A percentile compares a stretch with the other conserved stretches of the same genome.
phyloP scores from a whole-genome alignment of 2,113 vertebrate species.

The Lates calcarifer region DNA sequence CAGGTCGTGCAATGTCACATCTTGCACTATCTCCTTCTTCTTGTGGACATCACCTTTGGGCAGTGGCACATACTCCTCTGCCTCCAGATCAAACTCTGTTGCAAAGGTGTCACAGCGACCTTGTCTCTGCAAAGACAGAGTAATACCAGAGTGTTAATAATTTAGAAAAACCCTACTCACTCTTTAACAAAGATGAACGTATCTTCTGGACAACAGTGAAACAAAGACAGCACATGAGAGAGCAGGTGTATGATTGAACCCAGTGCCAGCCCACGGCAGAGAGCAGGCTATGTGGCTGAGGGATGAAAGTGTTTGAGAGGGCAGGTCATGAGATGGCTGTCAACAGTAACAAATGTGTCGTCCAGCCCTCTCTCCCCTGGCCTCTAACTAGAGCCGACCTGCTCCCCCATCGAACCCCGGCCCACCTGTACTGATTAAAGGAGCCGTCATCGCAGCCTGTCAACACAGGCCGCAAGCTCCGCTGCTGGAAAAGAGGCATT shows the following conservation, averaged over 20 bases:
- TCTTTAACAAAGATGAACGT: neutral
- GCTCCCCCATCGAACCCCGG: constrained; percentile 16
- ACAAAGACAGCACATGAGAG: constrained; percentile 7
- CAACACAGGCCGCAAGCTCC: constrained; percentile 65
- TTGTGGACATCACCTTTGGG: constrained; percentile 99
- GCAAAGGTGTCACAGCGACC: constrained; percentile 98
- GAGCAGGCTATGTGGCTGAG: constrained; percentile 21
- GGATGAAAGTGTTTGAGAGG: constrained; percentile 74
- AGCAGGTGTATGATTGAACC: constrained; percentile 75
- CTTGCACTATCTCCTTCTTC: constrained; percentile 99
- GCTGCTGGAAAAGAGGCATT: constrained; percentile 57
- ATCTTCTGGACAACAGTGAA: constrained; percentile 7
- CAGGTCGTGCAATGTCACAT: constrained; percentile 97
- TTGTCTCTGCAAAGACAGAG: constrained; percentile 88
- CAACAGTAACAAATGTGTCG: constrained; percentile 83
- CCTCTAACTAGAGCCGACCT: constrained; percentile 45
- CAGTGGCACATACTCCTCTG: constrained; percentile 97
- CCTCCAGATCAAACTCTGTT: constrained; percentile 99
- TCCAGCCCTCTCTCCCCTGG: constrained; percentile 55
- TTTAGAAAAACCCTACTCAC: neutral
- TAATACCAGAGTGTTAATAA: neutral
- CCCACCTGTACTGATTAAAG: constrained; percentile 86
- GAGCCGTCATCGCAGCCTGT: constrained; percentile 68
- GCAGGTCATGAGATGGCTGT: constrained; percentile 73
- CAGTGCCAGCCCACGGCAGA: constrained; percentile 70